Percentiles rank a stretch among this genome's conserved stretches.
These are phyloP conservation scores for Pseudachorutes palmiensis DNA, from an alignment of 1,140 invertebrate species.

Conservation along the genomic window DNA sequence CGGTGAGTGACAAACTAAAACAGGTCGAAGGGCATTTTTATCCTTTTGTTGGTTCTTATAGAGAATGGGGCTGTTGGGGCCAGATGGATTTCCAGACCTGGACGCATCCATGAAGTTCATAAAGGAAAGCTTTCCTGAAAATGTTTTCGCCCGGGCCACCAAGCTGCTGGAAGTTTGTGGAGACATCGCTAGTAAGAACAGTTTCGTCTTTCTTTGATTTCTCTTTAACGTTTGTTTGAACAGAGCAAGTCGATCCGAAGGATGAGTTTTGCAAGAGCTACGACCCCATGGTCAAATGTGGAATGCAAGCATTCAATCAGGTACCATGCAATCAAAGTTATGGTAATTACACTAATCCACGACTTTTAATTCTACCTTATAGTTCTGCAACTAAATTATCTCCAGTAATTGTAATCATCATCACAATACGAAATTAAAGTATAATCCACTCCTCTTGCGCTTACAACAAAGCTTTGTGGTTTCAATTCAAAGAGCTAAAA, in stretches of 20 bases:
- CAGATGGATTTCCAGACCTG: neutral
- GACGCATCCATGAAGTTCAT: neutral
- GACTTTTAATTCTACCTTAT: too few species aligned
- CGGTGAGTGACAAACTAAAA: neutral
- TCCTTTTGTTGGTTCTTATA: neutral
- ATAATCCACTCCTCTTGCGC: too few species aligned
- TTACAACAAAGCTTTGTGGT: too few species aligned
- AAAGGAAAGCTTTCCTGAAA: neutral
- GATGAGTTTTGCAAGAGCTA: neutral
- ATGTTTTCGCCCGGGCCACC: too few species aligned
- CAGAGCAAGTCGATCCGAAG: neutral
- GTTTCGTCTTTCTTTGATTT: neutral
- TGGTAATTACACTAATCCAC: too few species aligned
- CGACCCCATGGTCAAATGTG: conserved; percentile 3
- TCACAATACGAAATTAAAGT: too few species aligned
- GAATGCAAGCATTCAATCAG: conserved; percentile 14
- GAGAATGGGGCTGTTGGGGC: neutral
- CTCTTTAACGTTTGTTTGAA: neutral
- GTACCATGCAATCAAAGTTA: too few species aligned
- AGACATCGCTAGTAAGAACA: neutral
- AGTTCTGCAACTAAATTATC: too few species aligned
- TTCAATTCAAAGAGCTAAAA: too few species aligned
- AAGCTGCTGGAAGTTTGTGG: too few species aligned
- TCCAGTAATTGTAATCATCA: too few species aligned
- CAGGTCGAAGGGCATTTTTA: neutral